A percentile compares a stretch with the other conserved stretches of the same genome.
These are phyloP conservation scores for Ophion ventricosus DNA, from an alignment of 2,888 invertebrate genomes.

Conservation along the genomic window DNA sequence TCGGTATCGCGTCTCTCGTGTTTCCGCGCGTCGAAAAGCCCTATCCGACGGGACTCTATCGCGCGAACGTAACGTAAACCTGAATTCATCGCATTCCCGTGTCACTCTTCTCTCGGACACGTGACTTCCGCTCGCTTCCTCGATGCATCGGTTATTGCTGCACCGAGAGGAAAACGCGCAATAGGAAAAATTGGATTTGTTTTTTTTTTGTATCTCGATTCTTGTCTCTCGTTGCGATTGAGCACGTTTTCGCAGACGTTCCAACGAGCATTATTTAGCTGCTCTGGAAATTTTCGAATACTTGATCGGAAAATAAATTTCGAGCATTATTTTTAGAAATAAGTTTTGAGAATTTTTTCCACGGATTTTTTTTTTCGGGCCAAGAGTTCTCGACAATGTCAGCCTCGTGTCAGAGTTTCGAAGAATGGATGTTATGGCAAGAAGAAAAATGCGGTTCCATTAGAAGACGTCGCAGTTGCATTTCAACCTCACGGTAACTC, in stretches of 20 bases:
- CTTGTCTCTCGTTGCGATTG: too few species aligned
- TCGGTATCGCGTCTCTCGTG: neutral
- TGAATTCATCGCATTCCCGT: neutral
- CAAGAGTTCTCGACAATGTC: neutral
- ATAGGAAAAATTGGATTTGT: too few species aligned
- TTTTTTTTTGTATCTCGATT: too few species aligned
- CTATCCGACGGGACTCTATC: neutral
- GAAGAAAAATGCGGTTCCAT: slow-evolving; percentile 34
- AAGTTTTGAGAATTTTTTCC: neutral
- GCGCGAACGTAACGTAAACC: neutral
- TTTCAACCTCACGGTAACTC: slow-evolving; percentile 44
- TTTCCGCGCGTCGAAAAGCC: neutral
- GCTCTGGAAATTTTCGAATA: too few species aligned
- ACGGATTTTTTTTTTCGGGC: neutral
- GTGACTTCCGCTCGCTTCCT: too few species aligned
- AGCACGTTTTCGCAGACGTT: too few species aligned
- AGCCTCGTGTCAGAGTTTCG: neutral
- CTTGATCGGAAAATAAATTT: too few species aligned
- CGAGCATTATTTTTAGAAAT: too few species aligned
- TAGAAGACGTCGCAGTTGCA: slow-evolving; percentile 36
- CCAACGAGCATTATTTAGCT: too few species aligned
- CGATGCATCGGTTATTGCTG: too few species aligned
- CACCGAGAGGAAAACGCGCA: too few species aligned
- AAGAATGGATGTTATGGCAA: slow-evolving; percentile 3
- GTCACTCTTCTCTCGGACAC: too few species aligned